Percentiles rank a stretch among this genome's conserved stretches.
These are phyloP conservation scores for Mormyrus lacerda DNA, from an alignment of 2,113 vertebrate species.

Conservation along the genomic window DNA sequence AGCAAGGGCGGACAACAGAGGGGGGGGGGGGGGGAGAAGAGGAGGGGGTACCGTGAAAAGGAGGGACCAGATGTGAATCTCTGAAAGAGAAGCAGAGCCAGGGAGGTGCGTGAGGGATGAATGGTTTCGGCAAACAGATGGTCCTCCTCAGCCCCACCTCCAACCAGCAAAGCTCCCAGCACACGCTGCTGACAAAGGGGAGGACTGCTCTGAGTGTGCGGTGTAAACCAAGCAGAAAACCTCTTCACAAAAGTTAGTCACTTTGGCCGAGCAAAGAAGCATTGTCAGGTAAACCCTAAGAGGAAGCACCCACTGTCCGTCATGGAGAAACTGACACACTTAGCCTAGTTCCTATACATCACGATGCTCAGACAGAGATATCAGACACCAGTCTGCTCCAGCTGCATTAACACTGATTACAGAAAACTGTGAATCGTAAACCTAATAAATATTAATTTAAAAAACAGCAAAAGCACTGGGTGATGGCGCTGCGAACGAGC, in stretches of 20 bases:
- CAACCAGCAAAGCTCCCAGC: not conserved
- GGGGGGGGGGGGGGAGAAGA: not conserved
- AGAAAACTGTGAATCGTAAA: not conserved
- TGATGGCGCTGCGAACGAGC: not conserved
- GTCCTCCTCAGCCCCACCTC: not conserved
- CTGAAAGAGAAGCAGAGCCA: slow-evolving; percentile 3
- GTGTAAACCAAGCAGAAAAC: slow-evolving; percentile 5
- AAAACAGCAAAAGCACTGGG: not conserved
- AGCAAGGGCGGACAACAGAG: not conserved
- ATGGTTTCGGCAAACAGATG: slow-evolving; percentile 22
- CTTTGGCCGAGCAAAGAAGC: not conserved
- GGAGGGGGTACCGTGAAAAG: not conserved
- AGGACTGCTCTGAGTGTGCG: not conserved
- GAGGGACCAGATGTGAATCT: slow-evolving; percentile 13
- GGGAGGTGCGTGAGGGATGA: not conserved
- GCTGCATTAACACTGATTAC: not conserved
- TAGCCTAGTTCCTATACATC: not conserved
- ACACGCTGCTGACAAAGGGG: not conserved
- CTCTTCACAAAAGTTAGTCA: not conserved
- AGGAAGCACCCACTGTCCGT: not conserved
- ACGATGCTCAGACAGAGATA: not conserved
- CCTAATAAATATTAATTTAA: not conserved
- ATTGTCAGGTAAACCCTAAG: not conserved
- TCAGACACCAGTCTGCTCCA: not conserved
- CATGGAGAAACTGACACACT: not conserved